Base-by-base conservation (phyloP, 2,113 vertebrate species). In the Lophochroa leadbeateri region DNA sequence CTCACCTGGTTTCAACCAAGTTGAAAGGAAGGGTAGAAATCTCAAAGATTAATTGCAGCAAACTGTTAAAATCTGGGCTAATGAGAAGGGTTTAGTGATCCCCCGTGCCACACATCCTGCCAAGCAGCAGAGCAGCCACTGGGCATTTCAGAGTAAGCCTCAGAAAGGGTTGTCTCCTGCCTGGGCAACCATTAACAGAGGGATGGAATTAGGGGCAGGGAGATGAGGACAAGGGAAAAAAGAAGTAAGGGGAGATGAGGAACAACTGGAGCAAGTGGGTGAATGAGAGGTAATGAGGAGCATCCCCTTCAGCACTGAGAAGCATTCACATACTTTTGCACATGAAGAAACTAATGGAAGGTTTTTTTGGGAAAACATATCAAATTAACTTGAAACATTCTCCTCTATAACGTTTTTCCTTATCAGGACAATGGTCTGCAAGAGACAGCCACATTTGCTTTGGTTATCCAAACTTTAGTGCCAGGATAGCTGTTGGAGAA, bases 91-190 rank as follows among this genome's bases (percentile, higher is more conserved):
- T 35, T 75, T n/a, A 49, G 74, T 2, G 3, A 29, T 61, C 29
- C 27, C 15, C 10, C 0, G 0, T 10, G 29, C 10, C 21, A 37
- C 2, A 2, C 0, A 1, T 50, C 33, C 55, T 71, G 78, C 28
- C 33, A 50, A 55, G 46, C 1, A 39, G 44, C 44, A 44, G 27
- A 74, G 60, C 17, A 61, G 78, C 23, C 39, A 33, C 15, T 25
- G 55, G 37, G 25, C 18, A 83, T 53, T 46, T 82, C 55, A 68
- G 25, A n/a, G 6, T 0, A 1, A 63, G 14, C 37, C 43, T 86
- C 39, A 33, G 55, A 63, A 46, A 9, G 2, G 43, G 37, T 23
- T 10, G 2, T 39, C 16, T 76, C 24, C 57, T 80, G 44, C 29
- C 28, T 7, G 13, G 57, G 19, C 23, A 71, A 49, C 6, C 16